phyloP scores from a whole-genome alignment of 2,113 vertebrate species.

The Acinonyx jubatus region DNA sequence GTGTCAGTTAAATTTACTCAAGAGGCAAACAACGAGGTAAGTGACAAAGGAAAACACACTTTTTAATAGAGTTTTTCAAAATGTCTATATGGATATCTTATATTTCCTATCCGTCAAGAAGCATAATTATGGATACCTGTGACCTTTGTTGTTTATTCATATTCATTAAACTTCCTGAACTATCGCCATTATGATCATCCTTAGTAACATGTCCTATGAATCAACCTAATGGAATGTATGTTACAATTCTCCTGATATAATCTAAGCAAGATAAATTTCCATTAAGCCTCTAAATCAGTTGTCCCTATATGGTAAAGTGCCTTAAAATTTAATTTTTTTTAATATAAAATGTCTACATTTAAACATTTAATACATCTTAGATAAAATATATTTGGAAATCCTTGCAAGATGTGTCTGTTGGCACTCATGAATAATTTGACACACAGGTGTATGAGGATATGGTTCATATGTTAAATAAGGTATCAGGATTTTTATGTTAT shows the following conservation, averaged over 20 bases:
- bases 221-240: background rate
- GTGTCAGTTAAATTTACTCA: rapidly evolving
- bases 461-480: background rate
- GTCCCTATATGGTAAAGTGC: background rate
- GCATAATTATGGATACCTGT: background rate
- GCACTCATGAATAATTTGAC: background rate
- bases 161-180: background rate
- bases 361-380: background rate
- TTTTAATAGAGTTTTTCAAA: background rate
- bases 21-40: constrained; percentile 78
- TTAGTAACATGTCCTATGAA: background rate
- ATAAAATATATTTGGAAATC: background rate
- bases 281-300: background rate
- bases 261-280: background rate
- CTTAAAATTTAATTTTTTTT: background rate
- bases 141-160: background rate
- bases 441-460: background rate
- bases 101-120: background rate
- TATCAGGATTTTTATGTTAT: background rate
- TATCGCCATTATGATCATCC: background rate
- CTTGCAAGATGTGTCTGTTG: background rate
- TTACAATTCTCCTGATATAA: background rate
- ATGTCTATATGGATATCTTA: background rate
- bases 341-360: background rate
- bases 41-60: background rate